Percentiles rank a stretch among this genome's conserved stretches.
phyloP scores from a whole-genome alignment of 1,140 invertebrate genomes.

The Lerema accius region DNA sequence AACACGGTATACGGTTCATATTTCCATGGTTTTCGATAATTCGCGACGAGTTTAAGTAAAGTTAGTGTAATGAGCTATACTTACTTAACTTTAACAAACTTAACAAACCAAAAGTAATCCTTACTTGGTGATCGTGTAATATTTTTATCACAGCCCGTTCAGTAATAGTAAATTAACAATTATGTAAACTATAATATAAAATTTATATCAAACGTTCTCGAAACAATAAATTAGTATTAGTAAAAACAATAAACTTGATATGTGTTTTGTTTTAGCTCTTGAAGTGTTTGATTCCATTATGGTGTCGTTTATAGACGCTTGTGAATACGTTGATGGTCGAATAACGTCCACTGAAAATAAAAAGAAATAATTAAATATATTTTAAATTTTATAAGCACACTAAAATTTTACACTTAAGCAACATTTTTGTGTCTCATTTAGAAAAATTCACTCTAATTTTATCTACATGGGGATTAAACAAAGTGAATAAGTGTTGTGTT shows the following conservation, averaged over 20 bases:
- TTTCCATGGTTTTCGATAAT: too few relatives aligned
- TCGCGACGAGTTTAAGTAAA: too few relatives aligned
- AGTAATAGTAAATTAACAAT: slow-evolving; percentile 37
- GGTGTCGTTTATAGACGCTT: slow-evolving; percentile 50
- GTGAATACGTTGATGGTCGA: slow-evolving; percentile 46
- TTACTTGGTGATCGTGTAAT: slow-evolving; percentile 38
- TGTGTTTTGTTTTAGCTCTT: slow-evolving; percentile 23
- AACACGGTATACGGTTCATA: too few relatives aligned
- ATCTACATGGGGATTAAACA: too few relatives aligned
- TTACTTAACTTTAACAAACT: too few relatives aligned
- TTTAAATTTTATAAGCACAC: too few relatives aligned
- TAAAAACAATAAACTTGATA: slow-evolving; percentile 14
- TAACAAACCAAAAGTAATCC: not conserved
- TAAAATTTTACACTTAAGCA: too few relatives aligned
- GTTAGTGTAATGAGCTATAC: too few relatives aligned
- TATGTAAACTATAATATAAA: slow-evolving; percentile 16
- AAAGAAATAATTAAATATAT: too few relatives aligned
- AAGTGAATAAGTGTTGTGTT: too few relatives aligned
- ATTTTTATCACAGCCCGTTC: slow-evolving; percentile 75
- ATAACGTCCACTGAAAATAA: slow-evolving; percentile 68
- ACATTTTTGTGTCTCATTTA: too few relatives aligned
- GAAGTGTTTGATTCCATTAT: slow-evolving; percentile 45
- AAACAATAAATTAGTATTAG: slow-evolving; percentile 24
- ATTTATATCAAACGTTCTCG: slow-evolving; percentile 21
- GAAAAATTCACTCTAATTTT: too few relatives aligned